Percentiles rank a stretch among this genome's conserved stretches.
Conservation (phyloP, 2,113 vertebrate genomes). For the Brachypteracias leptosomus region DNA sequence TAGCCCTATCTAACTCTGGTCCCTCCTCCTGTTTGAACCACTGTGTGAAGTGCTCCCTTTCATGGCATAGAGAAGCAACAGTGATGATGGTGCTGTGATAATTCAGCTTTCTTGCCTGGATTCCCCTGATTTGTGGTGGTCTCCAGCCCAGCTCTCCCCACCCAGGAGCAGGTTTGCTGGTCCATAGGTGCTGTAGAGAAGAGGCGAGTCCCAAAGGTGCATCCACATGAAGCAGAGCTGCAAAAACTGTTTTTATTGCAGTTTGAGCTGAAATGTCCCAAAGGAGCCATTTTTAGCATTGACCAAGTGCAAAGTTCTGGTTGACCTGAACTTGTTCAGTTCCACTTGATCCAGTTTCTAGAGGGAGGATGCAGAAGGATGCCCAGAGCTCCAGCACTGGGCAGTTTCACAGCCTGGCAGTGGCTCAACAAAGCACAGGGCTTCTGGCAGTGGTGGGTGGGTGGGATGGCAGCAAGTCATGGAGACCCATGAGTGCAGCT, state of each 20-base stretch:
- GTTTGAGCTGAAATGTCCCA: not conserved
- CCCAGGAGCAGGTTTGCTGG: not conserved
- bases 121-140: not conserved
- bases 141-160: not conserved
- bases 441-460: not conserved
- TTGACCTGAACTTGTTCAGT: not conserved
- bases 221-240: not conserved
- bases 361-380: not conserved
- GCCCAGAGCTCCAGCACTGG: not conserved
- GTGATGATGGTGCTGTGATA: not conserved
- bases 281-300: not conserved
- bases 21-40: not conserved
- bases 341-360: too few relatives aligned
- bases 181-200: not conserved
- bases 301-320: not conserved
- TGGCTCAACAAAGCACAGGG: not conserved
- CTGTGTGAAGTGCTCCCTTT: not conserved
- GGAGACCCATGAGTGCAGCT: not conserved
- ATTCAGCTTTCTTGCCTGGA: not conserved
- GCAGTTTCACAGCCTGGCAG: not conserved
- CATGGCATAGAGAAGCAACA: fast-evolving
- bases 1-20: not conserved
- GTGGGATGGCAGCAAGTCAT: not conserved
- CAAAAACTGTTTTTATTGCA: not conserved
- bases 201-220: not conserved